Conservation (phyloP, 2,888 invertebrate species). For the Bembecia ichneumoniformis region DNA sequence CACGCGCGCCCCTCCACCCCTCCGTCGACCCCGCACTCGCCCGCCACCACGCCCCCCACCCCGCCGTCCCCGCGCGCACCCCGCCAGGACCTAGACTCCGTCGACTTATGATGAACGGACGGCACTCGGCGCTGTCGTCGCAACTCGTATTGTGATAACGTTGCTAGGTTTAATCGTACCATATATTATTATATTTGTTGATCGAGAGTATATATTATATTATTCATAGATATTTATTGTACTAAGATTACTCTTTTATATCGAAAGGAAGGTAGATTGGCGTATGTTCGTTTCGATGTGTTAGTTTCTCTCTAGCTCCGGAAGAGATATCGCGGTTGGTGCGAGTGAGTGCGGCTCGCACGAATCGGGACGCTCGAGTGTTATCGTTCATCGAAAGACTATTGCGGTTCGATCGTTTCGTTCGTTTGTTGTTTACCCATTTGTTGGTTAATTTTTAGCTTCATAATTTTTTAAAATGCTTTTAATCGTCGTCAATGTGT, state of each 20-base stretch:
- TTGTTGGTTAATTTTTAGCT: slow-evolving; percentile 22
- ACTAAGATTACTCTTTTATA: slow-evolving; percentile 47
- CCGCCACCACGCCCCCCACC: slow-evolving; percentile 32
- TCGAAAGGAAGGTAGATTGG: slow-evolving; percentile 35
- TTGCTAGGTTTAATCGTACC: slow-evolving; percentile 52
- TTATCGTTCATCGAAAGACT: slow-evolving; percentile 2
- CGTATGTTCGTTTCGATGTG: slow-evolving; percentile 34
- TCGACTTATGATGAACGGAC: slow-evolving; percentile 74
- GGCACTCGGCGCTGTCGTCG: slow-evolving; percentile 38
- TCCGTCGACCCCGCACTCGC: slow-evolving; percentile 16
- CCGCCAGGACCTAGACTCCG: slow-evolving; percentile 81
- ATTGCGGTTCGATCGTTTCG: slow-evolving; percentile 5
- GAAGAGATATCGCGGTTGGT: slow-evolving; percentile 15
- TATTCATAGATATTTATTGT: slow-evolving; percentile 53
- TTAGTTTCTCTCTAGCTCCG: slow-evolving; percentile 5
- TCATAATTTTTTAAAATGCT: slow-evolving; percentile 22
- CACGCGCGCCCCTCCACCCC: slow-evolving; percentile 83
- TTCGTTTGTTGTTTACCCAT: slow-evolving; percentile 17
- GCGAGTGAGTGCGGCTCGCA: slow-evolving; percentile 16
- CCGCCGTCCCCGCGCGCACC: slow-evolving; percentile 72
- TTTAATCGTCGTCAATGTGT: slow-evolving; percentile 30
- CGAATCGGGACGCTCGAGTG: slow-evolving; percentile 2
- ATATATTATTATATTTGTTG: slow-evolving; percentile 63
- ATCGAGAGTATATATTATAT: slow-evolving; percentile 56
- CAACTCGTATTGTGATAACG: slow-evolving; percentile 58